Evolutionary conservation across 2,888 invertebrate species (phyloP).

Genomic region (Phlogophora meticulosa): DNA sequence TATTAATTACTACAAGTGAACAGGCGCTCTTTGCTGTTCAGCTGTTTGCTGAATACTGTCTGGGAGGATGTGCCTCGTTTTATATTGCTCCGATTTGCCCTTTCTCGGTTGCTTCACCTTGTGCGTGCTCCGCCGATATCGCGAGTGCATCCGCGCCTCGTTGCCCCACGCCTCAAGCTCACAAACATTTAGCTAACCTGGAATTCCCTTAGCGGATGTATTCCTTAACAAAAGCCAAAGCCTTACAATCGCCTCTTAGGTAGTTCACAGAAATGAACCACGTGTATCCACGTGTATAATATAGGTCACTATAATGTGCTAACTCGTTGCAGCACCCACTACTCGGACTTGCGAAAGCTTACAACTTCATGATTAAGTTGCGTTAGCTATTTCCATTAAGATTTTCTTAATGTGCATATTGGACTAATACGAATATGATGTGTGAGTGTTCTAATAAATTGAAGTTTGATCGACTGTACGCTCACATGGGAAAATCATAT

Average conservation of each 20-base stretch:
- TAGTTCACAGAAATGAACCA: conserved; percentile 6
- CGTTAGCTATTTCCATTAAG: conserved; percentile 61
- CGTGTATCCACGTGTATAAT: conserved; percentile 13
- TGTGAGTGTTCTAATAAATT: conserved; percentile 27
- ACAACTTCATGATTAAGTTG: conserved; percentile 62
- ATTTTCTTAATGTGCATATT: conserved; percentile 50
- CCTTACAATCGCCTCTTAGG: conserved; percentile 27
- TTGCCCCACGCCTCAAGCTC: conserved; percentile 76
- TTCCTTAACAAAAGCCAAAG: conserved; percentile 44
- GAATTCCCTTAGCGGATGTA: conserved; percentile 61
- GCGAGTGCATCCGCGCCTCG: conserved; percentile 76
- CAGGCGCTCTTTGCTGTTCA: conserved; percentile 79
- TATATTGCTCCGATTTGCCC: conserved; percentile 90
- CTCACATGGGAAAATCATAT: conserved; percentile 24
- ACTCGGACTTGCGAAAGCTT: conserved; percentile 59
- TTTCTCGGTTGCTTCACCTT: conserved; percentile 90
- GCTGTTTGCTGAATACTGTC: conserved; percentile 85
- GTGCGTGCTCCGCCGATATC: conserved; percentile 83
- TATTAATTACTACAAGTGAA: conserved; percentile 71
- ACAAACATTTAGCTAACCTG: conserved; percentile 71
- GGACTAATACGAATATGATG: conserved; percentile 47
- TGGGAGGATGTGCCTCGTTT: conserved; percentile 88
- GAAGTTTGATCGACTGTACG: conserved; percentile 27
- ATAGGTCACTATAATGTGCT: conserved; percentile 40
- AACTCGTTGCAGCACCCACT: conserved; percentile 47